These are phyloP conservation scores for Leptopilina myrica DNA, from an alignment of 2,888 invertebrate genomes.

Conservation along the genomic window DNA sequence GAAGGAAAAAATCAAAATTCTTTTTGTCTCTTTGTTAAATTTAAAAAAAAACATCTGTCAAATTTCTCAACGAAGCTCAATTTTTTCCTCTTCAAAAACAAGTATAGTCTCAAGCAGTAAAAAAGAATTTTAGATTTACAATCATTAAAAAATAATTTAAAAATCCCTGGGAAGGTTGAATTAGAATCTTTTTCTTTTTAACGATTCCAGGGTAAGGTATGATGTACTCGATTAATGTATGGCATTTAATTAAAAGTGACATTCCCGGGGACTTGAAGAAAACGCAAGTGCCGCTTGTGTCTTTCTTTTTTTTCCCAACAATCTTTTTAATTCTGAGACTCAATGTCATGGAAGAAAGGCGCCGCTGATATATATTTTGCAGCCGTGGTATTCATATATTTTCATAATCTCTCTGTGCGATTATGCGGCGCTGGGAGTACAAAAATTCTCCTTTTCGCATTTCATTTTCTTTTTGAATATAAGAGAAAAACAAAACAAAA, in stretches of 20 bases:
- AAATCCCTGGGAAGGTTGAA: no score
- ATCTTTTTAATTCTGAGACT: constrained; percentile 16
- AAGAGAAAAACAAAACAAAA: background rate
- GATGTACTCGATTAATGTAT: constrained; percentile 56
- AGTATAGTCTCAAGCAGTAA: no score
- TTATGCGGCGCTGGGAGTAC: constrained; percentile 10
- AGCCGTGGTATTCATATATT: constrained; percentile 33
- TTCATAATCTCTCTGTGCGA: constrained; percentile 29
- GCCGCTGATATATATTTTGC: constrained; percentile 9
- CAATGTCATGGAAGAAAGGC: constrained; percentile 24
- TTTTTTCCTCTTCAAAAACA: no score
- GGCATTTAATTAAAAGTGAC: constrained; percentile 57
- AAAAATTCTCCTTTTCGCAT: constrained; percentile 17
- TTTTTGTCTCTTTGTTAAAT: no score
- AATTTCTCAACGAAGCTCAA: no score
- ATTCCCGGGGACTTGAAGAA: constrained; percentile 46
- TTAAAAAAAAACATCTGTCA: no score
- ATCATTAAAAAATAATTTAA: no score
- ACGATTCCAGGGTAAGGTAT: constrained; percentile 7
- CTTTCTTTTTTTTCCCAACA: no score
- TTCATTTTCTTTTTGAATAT: constrained; percentile 11
- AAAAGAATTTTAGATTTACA: no score
- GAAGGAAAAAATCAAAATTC: no score
- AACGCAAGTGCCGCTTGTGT: constrained; percentile 23
- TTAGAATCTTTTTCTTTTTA: background rate